Evolutionary conservation across 2,888 invertebrate genomes (phyloP), one percentile per base, ranked within the genome.

Genomic region (Orchesellides sinensis): DNA sequence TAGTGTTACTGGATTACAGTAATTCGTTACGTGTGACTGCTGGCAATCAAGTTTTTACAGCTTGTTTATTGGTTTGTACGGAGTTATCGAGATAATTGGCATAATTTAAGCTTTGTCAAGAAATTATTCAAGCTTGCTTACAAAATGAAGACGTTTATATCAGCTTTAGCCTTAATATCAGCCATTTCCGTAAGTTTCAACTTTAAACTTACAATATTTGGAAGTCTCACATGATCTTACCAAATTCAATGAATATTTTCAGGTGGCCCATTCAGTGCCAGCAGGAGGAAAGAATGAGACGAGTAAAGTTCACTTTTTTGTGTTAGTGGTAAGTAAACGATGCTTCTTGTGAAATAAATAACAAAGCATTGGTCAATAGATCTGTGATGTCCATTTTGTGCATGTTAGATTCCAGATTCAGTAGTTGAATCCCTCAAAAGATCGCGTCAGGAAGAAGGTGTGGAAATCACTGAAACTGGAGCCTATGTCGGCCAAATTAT

Each of bases 401-500:
- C 23, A 21, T 61, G 6, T 17, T 40, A 80, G 80, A 47, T 80
- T 47, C 80, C 80, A 21, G 80, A 80, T 23, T 32, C 66, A 0
- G 32, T 56, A 0, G 32, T 80, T 3, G 19, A 70, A 35, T 52
- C 29, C 0, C 25, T 80, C 17, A 63, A 12, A 27, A 56, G 25
- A 59, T 49, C 56, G 5, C 54, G 80, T 10, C 80, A 80, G n/a
- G 80, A 80, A 27, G 80, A 66, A 12, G 23, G 21, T 2, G 14
- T 12, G n/a, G 40, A 49, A 56, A 19, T 80, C 14, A 63, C 79
- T 1, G 72, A 79, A 56, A 65, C 79, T 4, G 80, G 80, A 4
- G 66, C 25, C 0, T 80, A 80, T 40, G 70, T 80, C 0, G 80
- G 66, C 19, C 80, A 80, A 73, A 80, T 80, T 27, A 65, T 80